Base-by-base conservation (phyloP, 2,113 vertebrate species). In the Menura novaehollandiae region DNA sequence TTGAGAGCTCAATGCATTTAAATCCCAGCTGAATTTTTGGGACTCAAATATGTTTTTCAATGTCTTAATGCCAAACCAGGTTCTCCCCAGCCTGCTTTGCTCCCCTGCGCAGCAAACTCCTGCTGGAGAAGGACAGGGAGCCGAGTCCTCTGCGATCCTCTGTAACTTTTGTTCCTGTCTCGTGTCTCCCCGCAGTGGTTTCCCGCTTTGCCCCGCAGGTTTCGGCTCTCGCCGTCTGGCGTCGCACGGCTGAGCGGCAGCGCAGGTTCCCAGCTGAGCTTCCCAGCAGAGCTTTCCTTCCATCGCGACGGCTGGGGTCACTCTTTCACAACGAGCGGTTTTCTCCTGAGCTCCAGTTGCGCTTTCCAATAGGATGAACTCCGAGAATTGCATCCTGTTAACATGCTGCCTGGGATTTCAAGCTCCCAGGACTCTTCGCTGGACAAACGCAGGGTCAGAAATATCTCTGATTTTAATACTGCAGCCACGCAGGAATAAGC, bases 281-380 rank as follows among this genome's bases (percentile, higher is more conserved):
- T 23, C 32, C 16, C 90, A 19, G 92, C 49, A 2, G 4, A 19
- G 75, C 32, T 94, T 93, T 90, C 92, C 78, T 82, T 30, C 32
- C 85, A 69, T 58, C 7, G 0, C 1, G 19, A 93, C 96, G 20
- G 92, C 15, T 88, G 96, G 95, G 94, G 96, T 97, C 96, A 95
- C 92, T 95, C 79, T 96, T 96, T 92, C 92, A 51, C 94, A 92
- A 55, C 5, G 4, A 94, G 91, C 27, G 5, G 27, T 83, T 80
- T 68, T 15, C 64, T 92, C 73, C 77, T 1, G 30, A 49, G 49
- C 39, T 22, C 4, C 5, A 33, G 10, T 2, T 16, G 46, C 0
- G 1, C 75, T 62, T 86, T n/a, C 51, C 63, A 13, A 2, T 4
- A 6, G 2, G 6, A n/a, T 0, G 3, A 63, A 28, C 66, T 67